Evolutionary conservation across 2,888 invertebrate genomes (phyloP).

Genomic region (Dorcus parallelipipedus): DNA sequence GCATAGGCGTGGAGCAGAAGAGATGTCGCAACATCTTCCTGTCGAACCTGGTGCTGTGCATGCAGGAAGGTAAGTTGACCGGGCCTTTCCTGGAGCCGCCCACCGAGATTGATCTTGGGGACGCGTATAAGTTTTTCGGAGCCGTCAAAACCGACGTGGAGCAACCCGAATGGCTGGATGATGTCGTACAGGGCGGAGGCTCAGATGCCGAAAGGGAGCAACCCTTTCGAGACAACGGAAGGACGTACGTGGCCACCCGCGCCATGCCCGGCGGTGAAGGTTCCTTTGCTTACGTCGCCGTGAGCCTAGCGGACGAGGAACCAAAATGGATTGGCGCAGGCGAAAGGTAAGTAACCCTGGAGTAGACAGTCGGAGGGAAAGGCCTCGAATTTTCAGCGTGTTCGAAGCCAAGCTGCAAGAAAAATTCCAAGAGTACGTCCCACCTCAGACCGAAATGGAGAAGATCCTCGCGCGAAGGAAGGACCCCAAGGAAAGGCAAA

Average conservation of each 20-base stretch:
- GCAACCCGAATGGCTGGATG: conserved; percentile 42
- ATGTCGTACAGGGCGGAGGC: conserved; percentile 28
- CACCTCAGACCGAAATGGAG: conserved; percentile 43
- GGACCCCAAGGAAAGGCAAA: conserved; percentile 42
- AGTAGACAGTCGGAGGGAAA: too few relatives aligned
- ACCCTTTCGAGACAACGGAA: conserved; percentile 39
- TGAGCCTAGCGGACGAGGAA: conserved; percentile 46
- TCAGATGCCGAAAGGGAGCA: conserved; percentile 24
- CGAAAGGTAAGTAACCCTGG: conserved; percentile 29
- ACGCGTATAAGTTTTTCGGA: conserved; percentile 41
- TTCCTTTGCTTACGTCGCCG: conserved; percentile 49
- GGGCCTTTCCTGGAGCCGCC: conserved; percentile 44
- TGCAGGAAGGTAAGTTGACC: conserved; percentile 45
- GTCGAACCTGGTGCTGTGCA: conserved; percentile 46
- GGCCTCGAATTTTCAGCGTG: conserved; percentile 21
- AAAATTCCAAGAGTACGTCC: conserved; percentile 38
- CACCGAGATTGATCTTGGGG: conserved; percentile 40
- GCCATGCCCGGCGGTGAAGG: conserved; percentile 48
- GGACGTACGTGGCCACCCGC: conserved; percentile 51
- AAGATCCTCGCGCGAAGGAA: conserved; percentile 42
- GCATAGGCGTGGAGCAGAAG: conserved; percentile 41
- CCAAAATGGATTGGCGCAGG: conserved; percentile 43
- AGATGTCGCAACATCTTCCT: conserved; percentile 49
- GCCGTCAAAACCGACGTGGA: conserved; percentile 30
- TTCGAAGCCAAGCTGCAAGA: conserved; percentile 36